Base-by-base conservation (phyloP, 2,888 invertebrate genomes). In the Bedellia somnulentella region DNA sequence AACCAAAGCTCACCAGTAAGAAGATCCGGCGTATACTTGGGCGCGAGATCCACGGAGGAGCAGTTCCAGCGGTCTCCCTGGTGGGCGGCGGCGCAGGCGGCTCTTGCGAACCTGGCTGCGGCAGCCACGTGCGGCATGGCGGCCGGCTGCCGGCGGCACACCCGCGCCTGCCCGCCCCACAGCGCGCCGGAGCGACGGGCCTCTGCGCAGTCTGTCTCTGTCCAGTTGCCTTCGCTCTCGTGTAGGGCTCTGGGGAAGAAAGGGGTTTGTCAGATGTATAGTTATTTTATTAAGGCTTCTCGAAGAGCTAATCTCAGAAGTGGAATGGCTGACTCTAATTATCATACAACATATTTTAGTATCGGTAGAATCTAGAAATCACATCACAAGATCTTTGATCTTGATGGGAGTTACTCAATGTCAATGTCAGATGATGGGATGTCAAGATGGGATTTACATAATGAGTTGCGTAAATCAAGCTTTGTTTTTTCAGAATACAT, bases 11-110 rank as follows among this genome's bases (percentile, higher is more conserved):
- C n/a, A 89, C 91, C 90, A 67, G 85, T 81, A 2, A 86, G 81
- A 38, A 91, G 66, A 57, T 92, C 91, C 5, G 87, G 84, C n/a
- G 85, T 80, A 42, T 83, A 81, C 43, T 79, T 78, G 0, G 91
- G 91, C 1, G 88, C 87, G 13, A 75, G 71, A 24, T 80, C 78
- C 30, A 89, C 78, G 25, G 87, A 85, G 35, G 88, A 86, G 63
- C 91, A 92, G 66, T 92, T 91, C 91, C 91, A 92, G 34, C 90
- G 70, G 37, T 87, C 78, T 44, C 86, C 81, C 15, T 78, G 73
- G 60, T 90, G 88, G 14, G 85, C 79, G 38, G 77, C 63, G 55
- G 85, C 83, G 59, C 91, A 92, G 28, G 86, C 83, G 36, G 80
- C 66, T 29, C 83, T 78, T 4, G 89, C 81, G 34, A 83, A 68